Conservation (phyloP, 2,797 vertebrate species). For the Echeneis naucrates region DNA sequence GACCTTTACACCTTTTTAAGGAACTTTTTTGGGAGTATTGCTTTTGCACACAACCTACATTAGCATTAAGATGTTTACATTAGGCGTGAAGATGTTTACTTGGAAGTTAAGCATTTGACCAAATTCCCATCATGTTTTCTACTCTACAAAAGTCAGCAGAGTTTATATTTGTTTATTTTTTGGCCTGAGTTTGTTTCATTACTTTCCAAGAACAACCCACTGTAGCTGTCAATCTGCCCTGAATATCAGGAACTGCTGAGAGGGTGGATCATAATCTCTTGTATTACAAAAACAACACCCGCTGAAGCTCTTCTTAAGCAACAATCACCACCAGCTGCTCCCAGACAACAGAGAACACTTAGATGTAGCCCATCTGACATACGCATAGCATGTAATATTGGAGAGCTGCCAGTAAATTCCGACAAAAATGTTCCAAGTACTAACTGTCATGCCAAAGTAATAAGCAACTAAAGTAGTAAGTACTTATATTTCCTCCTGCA, state of each 20-base stretch:
- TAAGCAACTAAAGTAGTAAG: too few species aligned
- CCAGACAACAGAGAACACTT: background rate
- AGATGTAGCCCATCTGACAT: background rate
- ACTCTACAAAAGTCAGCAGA: background rate
- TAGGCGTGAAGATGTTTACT: too few species aligned
- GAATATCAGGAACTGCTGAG: background rate
- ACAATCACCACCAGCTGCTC: background rate
- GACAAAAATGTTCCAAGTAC: constrained; percentile 8
- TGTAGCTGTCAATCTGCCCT: background rate
- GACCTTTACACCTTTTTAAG: background rate
- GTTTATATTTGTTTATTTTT: too few species aligned
- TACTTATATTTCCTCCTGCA: constrained; percentile 7
- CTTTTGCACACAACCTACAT: too few species aligned
- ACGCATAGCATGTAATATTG: background rate
- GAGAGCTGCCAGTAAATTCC: background rate
- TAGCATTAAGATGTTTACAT: too few species aligned
- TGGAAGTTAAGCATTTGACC: too few species aligned
- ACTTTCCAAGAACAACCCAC: too few species aligned
- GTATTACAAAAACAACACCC: too few species aligned
- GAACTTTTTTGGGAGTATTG: too few species aligned
- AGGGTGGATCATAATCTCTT: background rate
- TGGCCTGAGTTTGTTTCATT: background rate
- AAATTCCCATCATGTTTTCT: background rate
- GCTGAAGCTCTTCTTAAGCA: background rate
- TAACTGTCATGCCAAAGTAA: constrained; percentile 5